Evolutionary conservation across 2,797 vertebrate genomes (phyloP).

Genomic region (Perdix hodgsoniae): DNA sequence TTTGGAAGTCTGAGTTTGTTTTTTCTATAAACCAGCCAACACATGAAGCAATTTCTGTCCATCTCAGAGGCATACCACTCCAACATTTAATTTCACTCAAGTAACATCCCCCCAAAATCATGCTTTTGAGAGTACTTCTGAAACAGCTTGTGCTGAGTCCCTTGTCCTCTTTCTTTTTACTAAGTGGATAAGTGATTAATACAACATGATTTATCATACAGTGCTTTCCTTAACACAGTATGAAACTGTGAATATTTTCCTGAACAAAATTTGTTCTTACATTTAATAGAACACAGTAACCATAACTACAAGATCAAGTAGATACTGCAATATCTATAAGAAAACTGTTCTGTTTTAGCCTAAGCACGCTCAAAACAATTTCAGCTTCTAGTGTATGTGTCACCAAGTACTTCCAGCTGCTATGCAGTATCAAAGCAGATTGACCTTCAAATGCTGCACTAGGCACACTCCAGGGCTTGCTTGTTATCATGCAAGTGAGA

Average conservation of each 20-base stretch:
- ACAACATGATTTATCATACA: not conserved
- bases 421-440: not conserved
- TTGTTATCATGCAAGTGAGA: not conserved
- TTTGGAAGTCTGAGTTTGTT: conserved; percentile 15
- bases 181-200: not conserved
- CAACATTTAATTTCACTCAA: conserved; percentile 18
- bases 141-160: not conserved
- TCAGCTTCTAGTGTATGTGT: not conserved
- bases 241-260: not conserved
- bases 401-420: not conserved
- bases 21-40: not conserved
- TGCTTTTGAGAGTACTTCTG: not conserved
- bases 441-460: not conserved
- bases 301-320: conserved; percentile 22
- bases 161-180: not conserved
- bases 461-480: accelerated
- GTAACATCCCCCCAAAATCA: not conserved
- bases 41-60: not conserved
- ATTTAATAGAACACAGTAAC: conserved; percentile 19
- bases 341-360: not conserved
- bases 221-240: not conserved
- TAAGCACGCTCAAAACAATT: not conserved
- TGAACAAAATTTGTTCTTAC: not conserved
- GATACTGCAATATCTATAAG: too few species aligned
- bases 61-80: not conserved